A percentile compares a stretch with the other conserved stretches of the same genome.
phyloP scores from a whole-genome alignment of 2,113 vertebrate species.

The Morone saxatilis region DNA sequence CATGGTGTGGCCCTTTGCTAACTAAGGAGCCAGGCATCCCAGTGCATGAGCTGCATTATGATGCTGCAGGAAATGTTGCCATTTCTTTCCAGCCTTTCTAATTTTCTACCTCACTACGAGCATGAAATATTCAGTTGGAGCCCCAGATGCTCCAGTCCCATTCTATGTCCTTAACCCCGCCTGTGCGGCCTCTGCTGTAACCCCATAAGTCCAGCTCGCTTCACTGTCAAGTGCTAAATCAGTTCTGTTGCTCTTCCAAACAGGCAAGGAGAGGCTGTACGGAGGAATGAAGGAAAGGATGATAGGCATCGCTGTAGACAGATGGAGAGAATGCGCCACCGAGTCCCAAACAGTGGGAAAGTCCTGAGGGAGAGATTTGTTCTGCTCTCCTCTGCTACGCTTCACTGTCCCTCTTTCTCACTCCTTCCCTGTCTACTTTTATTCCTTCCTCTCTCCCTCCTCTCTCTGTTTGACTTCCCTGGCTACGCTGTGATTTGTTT shows the following conservation, averaged over 20 bases:
- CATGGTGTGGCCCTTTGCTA: not conserved
- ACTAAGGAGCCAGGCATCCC: not conserved
- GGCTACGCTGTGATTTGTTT: constrained; percentile 63
- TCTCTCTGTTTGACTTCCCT: constrained; percentile 61
- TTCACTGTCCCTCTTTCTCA: constrained; percentile 26
- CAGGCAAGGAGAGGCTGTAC: constrained; percentile 3
- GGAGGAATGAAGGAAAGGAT: constrained; percentile 9
- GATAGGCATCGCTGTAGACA: constrained; percentile 52
- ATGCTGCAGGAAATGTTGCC: not conserved
- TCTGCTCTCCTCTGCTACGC: constrained; percentile 56
- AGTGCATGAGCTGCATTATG: not conserved
- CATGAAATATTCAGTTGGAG: not conserved
- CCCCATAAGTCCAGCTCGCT: not conserved
- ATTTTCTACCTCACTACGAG: not conserved
- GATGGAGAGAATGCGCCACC: constrained; percentile 49
- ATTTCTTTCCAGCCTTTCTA: not conserved
- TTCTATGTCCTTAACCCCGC: not conserved
- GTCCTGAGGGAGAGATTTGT: constrained; percentile 72
- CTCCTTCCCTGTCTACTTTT: constrained; percentile 23
- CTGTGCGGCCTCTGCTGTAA: not conserved
- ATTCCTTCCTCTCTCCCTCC: constrained; percentile 15
- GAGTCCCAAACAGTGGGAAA: constrained; percentile 62
- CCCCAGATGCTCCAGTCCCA: not conserved
- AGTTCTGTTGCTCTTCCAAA: constrained; percentile 29
- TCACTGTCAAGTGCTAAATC: constrained; percentile 38